Base-by-base conservation (phyloP, 2,113 vertebrate genomes). In the Myodes glareolus region DNA sequence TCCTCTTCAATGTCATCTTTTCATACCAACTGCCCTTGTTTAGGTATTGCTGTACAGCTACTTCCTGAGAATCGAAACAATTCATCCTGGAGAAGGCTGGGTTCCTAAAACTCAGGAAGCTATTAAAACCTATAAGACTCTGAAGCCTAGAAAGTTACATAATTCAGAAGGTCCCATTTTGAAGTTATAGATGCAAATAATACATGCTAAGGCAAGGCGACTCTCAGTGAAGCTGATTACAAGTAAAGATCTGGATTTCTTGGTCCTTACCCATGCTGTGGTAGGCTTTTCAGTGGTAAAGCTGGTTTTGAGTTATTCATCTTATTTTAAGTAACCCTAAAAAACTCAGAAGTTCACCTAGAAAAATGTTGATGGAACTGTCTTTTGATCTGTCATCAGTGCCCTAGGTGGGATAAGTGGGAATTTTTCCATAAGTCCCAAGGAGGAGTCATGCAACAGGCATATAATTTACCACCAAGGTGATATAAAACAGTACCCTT, bases 191-290 rank as follows among this genome's bases (percentile, higher is more conserved):
- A 27, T 63, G 58, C 3, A 63, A 4, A 85, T 29, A 45, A 31
- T 9, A 13, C 9, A 27, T 36, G 17, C 4, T 13, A 82, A 61
- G 23, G 5, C 7, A 36, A 13, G 2, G 7, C 16, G 80, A 16
- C 11, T 27, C 9, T 45, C 39, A 42, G 73, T 75, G 23, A 4
- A 27, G 8, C 72, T 73, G n/a, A 42, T 73, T 58, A 5, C 2
- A 27, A 81, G 36, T n/a, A 55, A n/a, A 19, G n/a, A 39, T 39
- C 36, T 1, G 16, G 21, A 39, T 82, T 82, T 82, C 12, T 61
- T 5, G n/a, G 12, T 39, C 12, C 0, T 27, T 0, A 4, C 33
- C 21, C 2, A 82, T 39, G 23, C 52, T 39, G 10, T 5, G 36
- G 23, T 14, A 82, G 78, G 21, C 33, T 39, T 82, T 36, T 58